phyloP scores from a whole-genome alignment of 30 jellyfish, hydroid and myxozoan species.

The Aurelia coerulea region DNA sequence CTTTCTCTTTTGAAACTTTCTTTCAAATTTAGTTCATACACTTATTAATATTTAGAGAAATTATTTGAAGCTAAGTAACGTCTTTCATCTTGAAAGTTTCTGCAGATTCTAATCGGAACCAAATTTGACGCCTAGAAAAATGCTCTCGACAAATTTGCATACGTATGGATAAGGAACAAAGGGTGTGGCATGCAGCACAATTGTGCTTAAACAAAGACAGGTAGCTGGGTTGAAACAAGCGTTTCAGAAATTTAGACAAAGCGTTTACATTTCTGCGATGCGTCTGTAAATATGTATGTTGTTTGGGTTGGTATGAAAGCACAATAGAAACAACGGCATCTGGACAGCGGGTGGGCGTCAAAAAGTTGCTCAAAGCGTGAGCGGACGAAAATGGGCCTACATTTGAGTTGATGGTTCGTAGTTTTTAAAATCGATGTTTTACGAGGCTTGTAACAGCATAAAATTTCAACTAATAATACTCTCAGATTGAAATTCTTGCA shows the following conservation, averaged over 20 bases:
- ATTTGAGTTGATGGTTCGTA: not conserved
- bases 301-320: not conserved
- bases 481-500: too few species aligned
- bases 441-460: too few species aligned
- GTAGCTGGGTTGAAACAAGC: not conserved
- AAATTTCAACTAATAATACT: too few species aligned
- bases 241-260: not conserved
- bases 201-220: not conserved
- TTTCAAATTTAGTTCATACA: too few species aligned
- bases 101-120: not conserved
- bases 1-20: not conserved
- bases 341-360: not conserved
- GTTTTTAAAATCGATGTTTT: too few species aligned
- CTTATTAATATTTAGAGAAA: not conserved
- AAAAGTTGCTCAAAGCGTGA: not conserved
- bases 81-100: not conserved
- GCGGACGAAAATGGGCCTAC: not conserved
- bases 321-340: conserved; percentile 25
- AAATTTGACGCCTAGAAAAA: too few species aligned
- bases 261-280: conserved; percentile 9
- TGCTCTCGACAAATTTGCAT: too few species aligned
- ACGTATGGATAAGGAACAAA: not conserved
- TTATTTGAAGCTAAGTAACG: not conserved
- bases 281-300: not conserved
- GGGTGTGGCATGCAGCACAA: conserved; percentile 9